These are phyloP conservation scores for Abrostola triplasia DNA, from an alignment of 2,888 invertebrate genomes.

Conservation along the genomic window DNA sequence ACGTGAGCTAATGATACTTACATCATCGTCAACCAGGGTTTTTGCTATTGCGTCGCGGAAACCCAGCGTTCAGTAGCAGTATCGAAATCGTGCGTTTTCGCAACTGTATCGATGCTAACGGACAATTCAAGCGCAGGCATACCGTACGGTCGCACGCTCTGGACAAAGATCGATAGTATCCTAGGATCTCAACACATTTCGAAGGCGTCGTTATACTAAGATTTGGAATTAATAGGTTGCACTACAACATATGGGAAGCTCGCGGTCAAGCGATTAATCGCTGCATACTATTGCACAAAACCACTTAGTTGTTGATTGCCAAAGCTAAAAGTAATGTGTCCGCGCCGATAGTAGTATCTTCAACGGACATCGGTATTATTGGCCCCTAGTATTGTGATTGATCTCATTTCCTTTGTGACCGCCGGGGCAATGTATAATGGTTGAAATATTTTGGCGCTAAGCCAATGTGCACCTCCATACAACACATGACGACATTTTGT, in stretches of 20 bases:
- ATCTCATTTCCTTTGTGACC: conserved; percentile 78
- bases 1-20: not conserved
- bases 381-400: conserved; percentile 67
- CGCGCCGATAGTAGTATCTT: conserved; percentile 20
- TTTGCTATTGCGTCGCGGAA: not conserved
- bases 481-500: conserved; percentile 69
- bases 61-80: not conserved
- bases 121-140: not conserved
- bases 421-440: conserved; percentile 72
- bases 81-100: not conserved
- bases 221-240: not conserved
- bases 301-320: not conserved
- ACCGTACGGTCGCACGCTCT: not conserved
- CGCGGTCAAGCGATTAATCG: not conserved
- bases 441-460: conserved; percentile 77
- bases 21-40: not conserved
- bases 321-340: conserved; percentile 4
- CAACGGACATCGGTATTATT: conserved; percentile 52
- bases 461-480: conserved; percentile 74
- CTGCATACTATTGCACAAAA: not conserved
- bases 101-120: not conserved
- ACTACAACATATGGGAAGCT: not conserved
- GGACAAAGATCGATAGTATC: not conserved
- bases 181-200: not conserved
- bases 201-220: not conserved